These are phyloP conservation scores for Hycleus cichorii DNA, from an alignment of 1,140 invertebrate species.

Conservation along the genomic window DNA sequence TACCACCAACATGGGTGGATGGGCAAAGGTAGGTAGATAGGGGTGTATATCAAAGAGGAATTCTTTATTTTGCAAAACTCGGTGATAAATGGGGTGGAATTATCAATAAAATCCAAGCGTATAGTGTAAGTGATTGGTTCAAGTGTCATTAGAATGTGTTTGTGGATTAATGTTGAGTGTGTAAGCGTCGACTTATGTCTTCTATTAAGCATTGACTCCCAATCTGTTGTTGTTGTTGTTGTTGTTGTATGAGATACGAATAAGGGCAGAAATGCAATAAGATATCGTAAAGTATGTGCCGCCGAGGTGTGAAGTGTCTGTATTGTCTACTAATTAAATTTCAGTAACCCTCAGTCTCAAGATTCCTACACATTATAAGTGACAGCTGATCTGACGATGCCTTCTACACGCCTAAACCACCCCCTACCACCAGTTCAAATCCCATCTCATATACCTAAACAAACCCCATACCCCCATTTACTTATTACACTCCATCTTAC, in stretches of 20 bases:
- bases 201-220: background rate
- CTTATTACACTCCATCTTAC: no score
- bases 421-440: background rate
- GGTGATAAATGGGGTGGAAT: no score
- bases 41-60: no score
- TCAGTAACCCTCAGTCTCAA: slow-evolving; percentile 26
- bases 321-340: slow-evolving; percentile 30
- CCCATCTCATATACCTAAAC: background rate
- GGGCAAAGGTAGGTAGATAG: no score
- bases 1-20: background rate
- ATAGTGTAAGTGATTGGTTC: no score
- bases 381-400: slow-evolving; percentile 26
- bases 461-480: background rate
- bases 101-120: no score
- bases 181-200: background rate
- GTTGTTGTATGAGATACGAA: no score
- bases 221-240: background rate
- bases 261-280: slow-evolving; percentile 19
- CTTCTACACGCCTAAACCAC: background rate
- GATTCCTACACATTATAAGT: slow-evolving; percentile 28
- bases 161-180: no score
- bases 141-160: no score
- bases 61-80: no score
- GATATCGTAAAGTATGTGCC: slow-evolving; percentile 26
- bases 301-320: slow-evolving; percentile 20